Percentiles rank a stretch among this genome's conserved stretches.
Conservation (phyloP, 2,888 invertebrate genomes). For the Cylloceria caligata region DNA sequence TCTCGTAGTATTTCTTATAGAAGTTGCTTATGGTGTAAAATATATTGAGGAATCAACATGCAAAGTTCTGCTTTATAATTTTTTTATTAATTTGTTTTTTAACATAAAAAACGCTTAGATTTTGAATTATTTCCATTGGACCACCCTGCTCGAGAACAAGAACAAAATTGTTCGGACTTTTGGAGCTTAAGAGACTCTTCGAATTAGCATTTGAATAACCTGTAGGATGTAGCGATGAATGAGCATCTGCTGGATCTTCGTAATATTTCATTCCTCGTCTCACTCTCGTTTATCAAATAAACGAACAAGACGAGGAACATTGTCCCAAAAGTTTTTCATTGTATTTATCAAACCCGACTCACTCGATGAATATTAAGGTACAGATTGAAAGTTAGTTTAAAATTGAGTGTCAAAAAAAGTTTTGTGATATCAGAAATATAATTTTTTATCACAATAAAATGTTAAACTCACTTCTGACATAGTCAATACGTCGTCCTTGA, state of each 20-base stretch:
- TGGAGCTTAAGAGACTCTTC: background rate
- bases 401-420: background rate
- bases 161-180: background rate
- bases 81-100: too few relatives aligned
- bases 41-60: too few relatives aligned
- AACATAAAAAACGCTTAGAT: background rate
- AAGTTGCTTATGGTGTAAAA: too few relatives aligned
- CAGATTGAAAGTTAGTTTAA: background rate
- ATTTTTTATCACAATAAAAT: background rate
- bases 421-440: background rate
- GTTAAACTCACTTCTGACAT: background rate
- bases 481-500: background rate
- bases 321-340: background rate
- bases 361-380: background rate
- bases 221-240: background rate
- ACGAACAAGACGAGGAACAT: background rate
- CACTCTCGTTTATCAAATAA: background rate
- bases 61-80: too few relatives aligned
- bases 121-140: background rate
- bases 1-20: too few relatives aligned
- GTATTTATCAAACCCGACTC: background rate
- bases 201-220: slow-evolving; percentile 27
- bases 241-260: background rate
- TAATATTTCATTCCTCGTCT: background rate
- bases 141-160: background rate